Conservation (phyloP, 1,140 invertebrate species). For the Zaprionus tsacasi region DNA sequence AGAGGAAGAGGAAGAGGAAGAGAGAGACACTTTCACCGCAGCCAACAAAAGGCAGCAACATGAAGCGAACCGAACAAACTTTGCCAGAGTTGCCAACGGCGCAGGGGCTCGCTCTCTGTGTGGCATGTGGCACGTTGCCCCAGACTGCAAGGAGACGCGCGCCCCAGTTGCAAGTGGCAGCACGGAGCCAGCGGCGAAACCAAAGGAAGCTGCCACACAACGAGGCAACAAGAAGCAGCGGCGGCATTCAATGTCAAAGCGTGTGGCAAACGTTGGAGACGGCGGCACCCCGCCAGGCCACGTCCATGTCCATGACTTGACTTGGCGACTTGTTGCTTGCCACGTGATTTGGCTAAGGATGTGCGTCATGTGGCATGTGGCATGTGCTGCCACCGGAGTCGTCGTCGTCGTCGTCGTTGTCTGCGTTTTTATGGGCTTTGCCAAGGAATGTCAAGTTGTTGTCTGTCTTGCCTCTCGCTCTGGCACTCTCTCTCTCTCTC, state of each 20-base stretch:
- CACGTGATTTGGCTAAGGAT: conserved; percentile 23
- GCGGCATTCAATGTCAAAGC: conserved; percentile 6
- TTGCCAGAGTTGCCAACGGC: conserved; percentile 60
- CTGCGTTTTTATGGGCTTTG: conserved; percentile 50
- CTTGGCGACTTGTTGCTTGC: conserved; percentile 39
- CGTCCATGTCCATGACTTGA: conserved; percentile 16
- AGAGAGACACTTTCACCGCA: conserved; percentile 54
- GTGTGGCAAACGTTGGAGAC: background rate
- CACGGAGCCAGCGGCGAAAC: background rate
- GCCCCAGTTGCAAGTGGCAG: background rate
- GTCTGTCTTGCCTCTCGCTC: background rate
- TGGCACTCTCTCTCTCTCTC: background rate
- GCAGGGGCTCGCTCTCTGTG: background rate
- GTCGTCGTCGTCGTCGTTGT: background rate
- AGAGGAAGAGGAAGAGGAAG: background rate
- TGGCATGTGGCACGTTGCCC: conserved; percentile 3
- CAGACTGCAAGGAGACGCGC: conserved; percentile 8
- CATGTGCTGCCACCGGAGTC: conserved; percentile 7
- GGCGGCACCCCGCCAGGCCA: conserved; percentile 1
- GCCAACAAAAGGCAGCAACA: conserved; percentile 37
- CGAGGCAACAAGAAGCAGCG: background rate
- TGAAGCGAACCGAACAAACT: conserved; percentile 67
- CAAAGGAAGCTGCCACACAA: background rate
- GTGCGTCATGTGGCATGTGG: conserved; percentile 16
- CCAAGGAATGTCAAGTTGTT: conserved; percentile 34